Evolutionary conservation across 2,113 vertebrate species (phyloP).

Genomic region (Chinchilla lanigera): DNA sequence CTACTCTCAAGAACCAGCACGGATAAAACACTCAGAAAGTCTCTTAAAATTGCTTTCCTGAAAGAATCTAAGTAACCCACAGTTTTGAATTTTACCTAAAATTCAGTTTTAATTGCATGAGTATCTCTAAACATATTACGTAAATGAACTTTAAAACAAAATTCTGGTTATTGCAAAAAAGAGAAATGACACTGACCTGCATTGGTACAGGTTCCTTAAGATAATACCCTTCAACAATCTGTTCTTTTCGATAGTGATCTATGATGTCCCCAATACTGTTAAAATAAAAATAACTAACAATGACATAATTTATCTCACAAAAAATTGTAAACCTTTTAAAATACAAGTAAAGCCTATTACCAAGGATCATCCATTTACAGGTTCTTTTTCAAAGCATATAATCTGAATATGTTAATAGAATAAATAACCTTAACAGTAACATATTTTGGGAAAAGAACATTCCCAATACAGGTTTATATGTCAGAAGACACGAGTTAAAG

Average conservation of each 20-base stretch:
- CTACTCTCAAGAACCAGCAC: conserved; percentile 52
- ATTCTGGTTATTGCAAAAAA: conserved; percentile 27
- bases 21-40: conserved; percentile 24
- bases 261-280: conserved; percentile 98
- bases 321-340: conserved; percentile 53
- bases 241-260: conserved; percentile 98
- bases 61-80: conserved; percentile 43
- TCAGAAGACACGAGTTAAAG: conserved; percentile 31
- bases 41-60: conserved; percentile 42
- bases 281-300: conserved; percentile 77
- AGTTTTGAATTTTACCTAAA: conserved; percentile 41
- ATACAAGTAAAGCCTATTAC: conserved; percentile 50
- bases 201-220: conserved; percentile 97
- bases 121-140: conserved; percentile 18
- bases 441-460: conserved; percentile 48
- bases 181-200: conserved; percentile 89
- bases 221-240: conserved; percentile 98
- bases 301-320: conserved; percentile 51
- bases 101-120: not conserved
- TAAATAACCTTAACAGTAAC: not conserved
- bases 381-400: conserved; percentile 49
- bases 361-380: conserved; percentile 39
- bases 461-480: conserved; percentile 55
- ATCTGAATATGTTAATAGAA: conserved; percentile 4
- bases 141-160: conserved; percentile 62